phyloP scores from a whole-genome alignment of 2,888 invertebrate genomes.

The Amphipyra berbera region DNA sequence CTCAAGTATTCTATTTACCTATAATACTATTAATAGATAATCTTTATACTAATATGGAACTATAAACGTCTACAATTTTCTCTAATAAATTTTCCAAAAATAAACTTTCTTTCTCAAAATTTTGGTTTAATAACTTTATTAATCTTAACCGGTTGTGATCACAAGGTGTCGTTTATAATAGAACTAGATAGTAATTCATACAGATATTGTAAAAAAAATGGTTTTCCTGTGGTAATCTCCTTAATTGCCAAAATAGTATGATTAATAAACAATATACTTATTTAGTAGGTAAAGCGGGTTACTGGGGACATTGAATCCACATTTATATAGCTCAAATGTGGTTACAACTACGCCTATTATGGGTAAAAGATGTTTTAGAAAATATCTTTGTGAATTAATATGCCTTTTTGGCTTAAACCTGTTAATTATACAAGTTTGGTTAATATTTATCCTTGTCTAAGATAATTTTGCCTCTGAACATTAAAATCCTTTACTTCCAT shows the following conservation, averaged over 20 bases:
- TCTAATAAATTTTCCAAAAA: too few relatives aligned
- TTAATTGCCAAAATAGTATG: slow-evolving; percentile 89
- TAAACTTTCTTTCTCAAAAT: too few relatives aligned
- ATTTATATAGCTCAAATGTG: slow-evolving; percentile 27
- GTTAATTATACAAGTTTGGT: not conserved
- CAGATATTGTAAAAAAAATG: slow-evolving; percentile 62
- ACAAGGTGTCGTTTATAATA: slow-evolving; percentile 39
- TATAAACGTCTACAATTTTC: too few relatives aligned
- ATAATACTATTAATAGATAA: too few relatives aligned
- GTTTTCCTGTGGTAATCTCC: slow-evolving; percentile 88
- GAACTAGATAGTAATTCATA: slow-evolving; percentile 51
- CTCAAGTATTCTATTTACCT: too few relatives aligned
- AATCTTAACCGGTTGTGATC: slow-evolving; percentile 33
- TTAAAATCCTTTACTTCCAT: too few relatives aligned
- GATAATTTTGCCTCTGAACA: not conserved
- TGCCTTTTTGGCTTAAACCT: slow-evolving; percentile 2
- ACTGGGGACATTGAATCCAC: slow-evolving; percentile 44
- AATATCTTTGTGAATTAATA: not conserved
- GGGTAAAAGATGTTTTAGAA: not conserved
- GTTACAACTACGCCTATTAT: slow-evolving; percentile 15
- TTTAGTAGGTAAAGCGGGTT: slow-evolving; percentile 59
- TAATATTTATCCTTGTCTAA: not conserved
- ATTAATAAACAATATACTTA: slow-evolving; percentile 59
- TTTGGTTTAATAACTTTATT: too few relatives aligned
- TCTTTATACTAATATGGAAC: too few relatives aligned